A percentile compares a stretch with the other conserved stretches of the same genome.
phyloP scores from a whole-genome alignment of 2,888 invertebrate genomes.

The Linhomoeus sp. region DNA sequence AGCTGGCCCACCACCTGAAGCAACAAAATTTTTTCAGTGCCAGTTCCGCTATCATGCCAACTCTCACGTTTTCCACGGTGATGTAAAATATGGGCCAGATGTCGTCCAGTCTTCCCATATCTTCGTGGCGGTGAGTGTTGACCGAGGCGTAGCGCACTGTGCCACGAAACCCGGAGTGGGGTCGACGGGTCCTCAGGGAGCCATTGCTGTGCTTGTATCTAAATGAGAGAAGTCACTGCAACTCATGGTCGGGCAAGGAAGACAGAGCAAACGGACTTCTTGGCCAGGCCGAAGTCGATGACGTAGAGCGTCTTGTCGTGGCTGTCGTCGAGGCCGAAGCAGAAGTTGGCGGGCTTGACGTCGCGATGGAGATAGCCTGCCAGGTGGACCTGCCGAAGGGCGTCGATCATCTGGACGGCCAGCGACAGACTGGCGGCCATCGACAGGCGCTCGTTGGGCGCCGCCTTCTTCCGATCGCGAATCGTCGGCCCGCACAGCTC shows the following conservation, averaged over 20 bases:
- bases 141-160: conserved; percentile 7
- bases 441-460: conserved; percentile 4
- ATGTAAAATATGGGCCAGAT: conserved; percentile 7
- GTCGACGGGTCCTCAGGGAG: too few relatives aligned
- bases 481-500: conserved; percentile 6
- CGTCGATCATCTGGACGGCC: conserved; percentile 4
- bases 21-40: neutral
- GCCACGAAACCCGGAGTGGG: neutral
- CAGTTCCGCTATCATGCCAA: neutral
- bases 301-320: neutral
- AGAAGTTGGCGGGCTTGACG: conserved; percentile 8
- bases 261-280: too few relatives aligned
- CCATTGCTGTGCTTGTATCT: too few relatives aligned
- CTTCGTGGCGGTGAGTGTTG: conserved; percentile 6
- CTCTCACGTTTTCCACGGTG: conserved; percentile 3
- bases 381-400: conserved; percentile 3
- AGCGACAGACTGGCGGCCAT: conserved; percentile 3
- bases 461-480: conserved; percentile 6
- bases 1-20: conserved; percentile 1
- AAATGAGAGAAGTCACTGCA: too few relatives aligned
- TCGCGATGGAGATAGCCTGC: conserved; percentile 7
- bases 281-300: conserved; percentile 3
- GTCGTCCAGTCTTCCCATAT: conserved; percentile 7
- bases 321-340: conserved; percentile 1
- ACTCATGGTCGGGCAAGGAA: too few relatives aligned